Evolutionary conservation across 30 jellyfish, hydroid and myxozoan species (phyloP), one percentile per base, ranked within the genome.

Genomic region (Hydra vulgaris): DNA sequence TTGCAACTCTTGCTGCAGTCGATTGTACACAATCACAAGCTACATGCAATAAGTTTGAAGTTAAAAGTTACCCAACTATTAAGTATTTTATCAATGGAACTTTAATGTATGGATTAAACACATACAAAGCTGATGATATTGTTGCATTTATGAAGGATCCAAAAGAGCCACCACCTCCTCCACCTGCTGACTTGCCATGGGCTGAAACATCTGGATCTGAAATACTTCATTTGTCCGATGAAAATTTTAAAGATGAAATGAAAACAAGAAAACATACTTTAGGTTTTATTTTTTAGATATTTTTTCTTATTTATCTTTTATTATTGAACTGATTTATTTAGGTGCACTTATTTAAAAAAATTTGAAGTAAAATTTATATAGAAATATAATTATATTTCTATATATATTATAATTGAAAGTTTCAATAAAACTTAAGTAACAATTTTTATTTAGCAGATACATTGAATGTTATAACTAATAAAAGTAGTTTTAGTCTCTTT

Each of bases 131-230:
- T 20, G 94, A 90, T 72, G 80, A 82, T 40, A 90, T 90, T 0
- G 88, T 90, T 17, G 96, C 82, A n/a, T 90, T 90, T 83, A 90
- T 90, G 97, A 90, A 90, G 72, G 91, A 90, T 72, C 97, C 97
- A 22, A 81, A 85, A 54, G 97, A 85, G 78, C 97, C 97, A 0
- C 97, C 97, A 17, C 97, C 97, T 0, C 97, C 97, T 0, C 97
- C 97, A 52, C 94, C 94, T 15, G 95, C 83, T 22, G 97, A 90
- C 20, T 76, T 66, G 55, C 96, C 97, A 52, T 90, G 97, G 97
- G 54, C 88, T 21, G 95, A 90, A 54, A 81, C 91, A 15, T 90
- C 97, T 7, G 80, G 74, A 53, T 79, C 94, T 7, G 86, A 82
- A 26, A 75, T 90, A 23, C 90, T 90, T 25, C 97, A 90, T 71